Percentiles rank a stretch among this genome's conserved stretches.
phyloP scores from a whole-genome alignment of 1,140 invertebrate species.

The Atta texana region DNA sequence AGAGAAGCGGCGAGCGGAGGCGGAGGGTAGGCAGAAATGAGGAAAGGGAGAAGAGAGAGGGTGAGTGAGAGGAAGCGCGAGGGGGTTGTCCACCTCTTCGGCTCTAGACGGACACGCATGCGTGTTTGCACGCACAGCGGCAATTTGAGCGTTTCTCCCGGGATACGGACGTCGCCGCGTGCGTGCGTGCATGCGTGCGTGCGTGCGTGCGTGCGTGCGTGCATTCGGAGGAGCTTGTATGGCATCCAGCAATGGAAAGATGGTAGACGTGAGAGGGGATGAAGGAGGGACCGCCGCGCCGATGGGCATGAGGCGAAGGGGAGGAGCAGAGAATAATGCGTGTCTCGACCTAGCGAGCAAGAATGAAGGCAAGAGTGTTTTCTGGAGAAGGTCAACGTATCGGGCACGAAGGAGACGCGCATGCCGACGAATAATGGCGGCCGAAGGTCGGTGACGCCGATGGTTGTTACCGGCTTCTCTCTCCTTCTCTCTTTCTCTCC shows the following conservation, averaged over 20 bases:
- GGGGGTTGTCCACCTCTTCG: constrained; percentile 50
- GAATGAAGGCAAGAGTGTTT: constrained; percentile 77
- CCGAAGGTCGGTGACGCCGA: constrained; percentile 62
- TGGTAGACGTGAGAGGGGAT: neutral
- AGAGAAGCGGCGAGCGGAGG: neutral
- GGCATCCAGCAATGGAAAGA: constrained; percentile 53
- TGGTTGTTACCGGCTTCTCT: constrained; percentile 23
- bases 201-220: neutral
- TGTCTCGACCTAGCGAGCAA: constrained; percentile 74
- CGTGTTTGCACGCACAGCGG: constrained; percentile 70
- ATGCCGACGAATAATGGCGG: constrained; percentile 65
- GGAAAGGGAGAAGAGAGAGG: constrained; percentile 15
- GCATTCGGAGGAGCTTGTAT: constrained; percentile 57
- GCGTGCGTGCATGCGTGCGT: neutral
- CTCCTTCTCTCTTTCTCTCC: neutral
- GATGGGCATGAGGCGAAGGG: constrained; percentile 3
- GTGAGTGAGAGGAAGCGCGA: constrained; percentile 1
- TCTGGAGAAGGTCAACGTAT: constrained; percentile 77
- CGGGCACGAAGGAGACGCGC: constrained; percentile 66
- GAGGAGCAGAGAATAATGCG: constrained; percentile 68
- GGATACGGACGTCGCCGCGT: constrained; percentile 39
- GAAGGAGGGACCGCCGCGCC: constrained; percentile 6
- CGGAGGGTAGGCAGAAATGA: neutral
- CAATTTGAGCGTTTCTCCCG: constrained; percentile 68
- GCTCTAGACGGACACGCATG: constrained; percentile 65